Conservation (phyloP, 1,140 invertebrate genomes). For the Acyrthosiphon pisum region DNA sequence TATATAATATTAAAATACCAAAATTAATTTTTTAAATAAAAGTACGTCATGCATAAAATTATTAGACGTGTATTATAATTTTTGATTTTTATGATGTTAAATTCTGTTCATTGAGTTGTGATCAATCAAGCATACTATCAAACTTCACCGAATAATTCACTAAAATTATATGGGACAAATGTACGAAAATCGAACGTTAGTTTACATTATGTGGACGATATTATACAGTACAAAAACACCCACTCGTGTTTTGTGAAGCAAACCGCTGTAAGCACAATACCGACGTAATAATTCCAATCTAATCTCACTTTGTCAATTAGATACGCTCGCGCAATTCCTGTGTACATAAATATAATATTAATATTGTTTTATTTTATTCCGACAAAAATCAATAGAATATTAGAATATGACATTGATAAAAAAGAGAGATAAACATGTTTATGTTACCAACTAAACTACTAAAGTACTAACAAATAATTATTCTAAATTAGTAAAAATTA, state of each 20-base stretch:
- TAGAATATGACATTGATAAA: background rate
- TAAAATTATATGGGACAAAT: background rate
- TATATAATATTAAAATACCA: background rate
- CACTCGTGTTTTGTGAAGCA: background rate
- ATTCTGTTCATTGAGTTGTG: background rate
- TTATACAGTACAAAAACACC: background rate
- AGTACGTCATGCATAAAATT: background rate
- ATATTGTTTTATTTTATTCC: background rate
- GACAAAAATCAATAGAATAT: background rate
- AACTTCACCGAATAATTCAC: constrained; percentile 9
- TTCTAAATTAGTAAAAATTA: background rate
- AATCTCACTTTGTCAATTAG: constrained; percentile 6
- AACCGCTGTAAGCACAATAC: background rate
- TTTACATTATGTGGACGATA: background rate
- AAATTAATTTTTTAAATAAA: background rate
- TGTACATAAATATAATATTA: background rate
- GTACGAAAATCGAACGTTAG: background rate
- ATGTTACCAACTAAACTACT: background rate
- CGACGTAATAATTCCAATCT: background rate
- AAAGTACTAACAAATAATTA: background rate
- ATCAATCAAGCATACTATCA: background rate
- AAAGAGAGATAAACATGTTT: background rate
- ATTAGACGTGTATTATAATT: background rate
- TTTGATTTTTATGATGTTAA: background rate
- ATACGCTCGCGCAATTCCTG: background rate